Base-by-base conservation (phyloP, 1,140 invertebrate genomes). In the Mizuhopecten yessoensis region DNA sequence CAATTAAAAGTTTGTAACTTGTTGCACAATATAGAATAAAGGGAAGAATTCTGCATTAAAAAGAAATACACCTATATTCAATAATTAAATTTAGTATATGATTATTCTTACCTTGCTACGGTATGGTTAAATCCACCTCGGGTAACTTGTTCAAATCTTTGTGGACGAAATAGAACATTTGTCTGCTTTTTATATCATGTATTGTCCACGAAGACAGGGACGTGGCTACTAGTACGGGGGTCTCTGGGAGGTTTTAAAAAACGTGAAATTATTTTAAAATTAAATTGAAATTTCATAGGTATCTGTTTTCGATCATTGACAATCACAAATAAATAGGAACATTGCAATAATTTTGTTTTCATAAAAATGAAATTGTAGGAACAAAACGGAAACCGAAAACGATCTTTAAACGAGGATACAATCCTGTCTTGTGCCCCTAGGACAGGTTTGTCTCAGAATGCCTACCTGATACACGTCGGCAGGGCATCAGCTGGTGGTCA, bases 401-500 rank as follows among this genome's bases (percentile, higher is more conserved):
- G n/a, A n/a, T n/a, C n/a, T n/a, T n/a, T n/a, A n/a, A n/a, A n/a
- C n/a, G n/a, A n/a, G n/a, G n/a, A 29, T 75, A 75, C 5, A 29
- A 75, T 75, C 57, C 23, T 29, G 1, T 75, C 0, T n/a, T 75
- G 57, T 7, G 57, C 57, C 57, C 17, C 23, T 1, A 17, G 57
- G n/a, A 9, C 20, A n/a, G 0, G n/a, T 75, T 75, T 75, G 57
- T 75, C 57, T 75, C 57, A n/a, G 57, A 29, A 75, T 75, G 23
- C 29, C 0, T 75, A 75, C 57, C 57, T 75, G n/a, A 29, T 75
- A 75, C 57, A 75, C 57, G 57, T 75, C 17, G 57, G 57, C 57
- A 75, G 29, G 57, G 29, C n/a, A 75, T 75, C 57, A 75, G 57
- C 57, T 75, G 57, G 57, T 75, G 29, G 57, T 75, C 57, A 75